These are phyloP conservation scores for Phymanthus crucifer DNA, from an alignment of 92 coral and sea anemone genomes.

Conservation along the genomic window DNA sequence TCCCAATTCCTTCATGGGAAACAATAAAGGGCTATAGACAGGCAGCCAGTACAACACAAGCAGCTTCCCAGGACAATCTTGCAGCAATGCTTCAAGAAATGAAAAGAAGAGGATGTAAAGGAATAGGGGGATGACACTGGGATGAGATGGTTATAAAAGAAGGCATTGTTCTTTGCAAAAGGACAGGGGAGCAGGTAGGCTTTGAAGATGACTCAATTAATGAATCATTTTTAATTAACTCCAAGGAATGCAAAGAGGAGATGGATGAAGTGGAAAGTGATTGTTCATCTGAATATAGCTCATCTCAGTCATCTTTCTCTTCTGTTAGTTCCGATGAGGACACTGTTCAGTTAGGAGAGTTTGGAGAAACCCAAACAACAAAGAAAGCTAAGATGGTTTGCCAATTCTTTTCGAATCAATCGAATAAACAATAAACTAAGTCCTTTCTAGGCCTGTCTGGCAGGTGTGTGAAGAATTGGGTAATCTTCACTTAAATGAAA, in stretches of 20 bases:
- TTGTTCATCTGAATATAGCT: background rate
- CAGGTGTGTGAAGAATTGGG: slow-evolving; percentile 30
- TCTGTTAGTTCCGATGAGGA: background rate
- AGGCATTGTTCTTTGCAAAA: slow-evolving; percentile 47
- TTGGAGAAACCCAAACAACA: too few species aligned
- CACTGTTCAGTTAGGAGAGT: background rate
- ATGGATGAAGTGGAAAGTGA: slow-evolving; percentile 22
- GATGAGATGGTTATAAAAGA: slow-evolving; percentile 56
- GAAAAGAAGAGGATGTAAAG: slow-evolving; percentile 42
- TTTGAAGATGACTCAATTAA: slow-evolving; percentile 42
- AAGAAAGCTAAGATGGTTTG: slow-evolving; percentile 16
- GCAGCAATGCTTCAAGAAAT: slow-evolving; percentile 47
- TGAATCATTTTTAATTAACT: background rate
- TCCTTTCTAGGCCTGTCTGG: slow-evolving; percentile 28
- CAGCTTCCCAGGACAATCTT: slow-evolving; percentile 36
- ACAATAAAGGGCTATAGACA: slow-evolving; percentile 28
- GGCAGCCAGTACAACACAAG: slow-evolving; percentile 6
- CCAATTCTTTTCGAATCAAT: slow-evolving; percentile 43
- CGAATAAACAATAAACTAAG: slow-evolving; percentile 18
- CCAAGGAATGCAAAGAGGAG: background rate
- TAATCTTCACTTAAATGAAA: background rate
- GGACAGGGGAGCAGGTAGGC: slow-evolving; percentile 60
- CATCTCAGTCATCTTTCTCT: background rate
- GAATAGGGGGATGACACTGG: slow-evolving; percentile 63
- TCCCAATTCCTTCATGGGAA: slow-evolving; percentile 55